These are phyloP conservation scores for Achlya flavicornis DNA, from an alignment of 2,888 invertebrate genomes.

Conservation along the genomic window DNA sequence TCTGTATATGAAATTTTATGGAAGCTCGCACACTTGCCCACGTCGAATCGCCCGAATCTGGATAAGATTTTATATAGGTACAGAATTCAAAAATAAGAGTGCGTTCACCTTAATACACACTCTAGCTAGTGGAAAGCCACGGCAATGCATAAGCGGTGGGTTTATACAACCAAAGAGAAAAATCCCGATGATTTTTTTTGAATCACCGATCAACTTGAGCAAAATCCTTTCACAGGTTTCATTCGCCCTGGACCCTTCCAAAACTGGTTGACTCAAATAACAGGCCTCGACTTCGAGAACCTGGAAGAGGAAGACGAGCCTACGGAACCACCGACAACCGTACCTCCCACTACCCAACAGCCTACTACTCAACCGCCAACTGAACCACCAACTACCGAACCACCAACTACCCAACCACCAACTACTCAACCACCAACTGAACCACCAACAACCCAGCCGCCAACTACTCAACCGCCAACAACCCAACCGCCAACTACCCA, in stretches of 20 bases:
- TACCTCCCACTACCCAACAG: slow-evolving; percentile 20
- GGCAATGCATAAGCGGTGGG: no score
- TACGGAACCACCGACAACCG: slow-evolving; percentile 29
- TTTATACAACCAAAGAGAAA: no score
- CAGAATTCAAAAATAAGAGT: no score
- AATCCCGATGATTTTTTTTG: no score
- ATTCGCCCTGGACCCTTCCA: slow-evolving; percentile 70
- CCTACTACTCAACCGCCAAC: slow-evolving; percentile 18
- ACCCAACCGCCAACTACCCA: slow-evolving; percentile 23
- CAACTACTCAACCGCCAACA: slow-evolving; percentile 19
- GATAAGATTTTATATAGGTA: no score
- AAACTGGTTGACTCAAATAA: slow-evolving; percentile 58
- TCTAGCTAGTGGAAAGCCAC: no score
- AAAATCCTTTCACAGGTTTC: slow-evolving; percentile 54
- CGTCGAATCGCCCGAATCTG: no score
- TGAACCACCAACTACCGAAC: slow-evolving; percentile 15
- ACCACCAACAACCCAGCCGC: slow-evolving; percentile 5
- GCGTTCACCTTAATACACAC: no score
- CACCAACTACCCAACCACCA: background rate
- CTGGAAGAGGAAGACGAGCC: slow-evolving; percentile 44
- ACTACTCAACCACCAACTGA: slow-evolving; percentile 19
- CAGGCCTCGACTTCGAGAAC: slow-evolving; percentile 68
- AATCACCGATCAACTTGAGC: no score
- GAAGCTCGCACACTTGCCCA: no score
- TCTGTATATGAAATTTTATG: no score